Base-by-base conservation (phyloP, 1,140 invertebrate species). In the Pectinophora gossypiella region DNA sequence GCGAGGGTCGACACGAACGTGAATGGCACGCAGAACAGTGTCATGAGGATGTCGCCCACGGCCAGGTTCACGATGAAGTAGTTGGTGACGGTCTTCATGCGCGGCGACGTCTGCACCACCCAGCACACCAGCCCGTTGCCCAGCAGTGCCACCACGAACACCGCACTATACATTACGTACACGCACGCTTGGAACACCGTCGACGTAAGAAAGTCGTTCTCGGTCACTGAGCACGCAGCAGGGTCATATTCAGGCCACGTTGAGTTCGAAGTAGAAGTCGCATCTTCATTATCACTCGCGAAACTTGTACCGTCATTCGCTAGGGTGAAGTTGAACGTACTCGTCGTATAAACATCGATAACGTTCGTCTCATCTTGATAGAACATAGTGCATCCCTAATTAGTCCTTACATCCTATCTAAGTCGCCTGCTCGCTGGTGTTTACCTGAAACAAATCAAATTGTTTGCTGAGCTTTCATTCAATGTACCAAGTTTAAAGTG, bases 81-180 rank as follows among this genome's bases (percentile, higher is more conserved):
- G 68, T 97, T 97, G 1, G 95, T 96, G 0, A 96, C 94, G 0
- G 95, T 96, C 56, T 93, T 90, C 95, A 96, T 97, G 21, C 93
- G 89, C 0, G 94, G 91, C 18, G 92, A 93, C 6, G 91, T 90
- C 48, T 93, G 87, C 0, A 97, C 94, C 5, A 96, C 93, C 69
- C 94, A 95, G 75, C 94, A 95, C 3, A 97, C 94, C 1, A 95
- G 89, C 10, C 92, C 91, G 72, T 97, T 97, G 1, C 95, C 95
- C 0, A 93, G 59, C 5, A 97, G 72, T 0, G 95, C 94, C 0
- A 94, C 82, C 1, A 96, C 72, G 51, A 96, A 95, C 5, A 96
- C 91, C 18, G 89, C 76, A 40, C 90, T 89, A 84, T 96, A 97
- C 64, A 95, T 89, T 20, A 94, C 75, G 68, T 94, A 95, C 23